phyloP scores from a whole-genome alignment of 2,113 vertebrate genomes.

The Sphaerodactylus townsendi region DNA sequence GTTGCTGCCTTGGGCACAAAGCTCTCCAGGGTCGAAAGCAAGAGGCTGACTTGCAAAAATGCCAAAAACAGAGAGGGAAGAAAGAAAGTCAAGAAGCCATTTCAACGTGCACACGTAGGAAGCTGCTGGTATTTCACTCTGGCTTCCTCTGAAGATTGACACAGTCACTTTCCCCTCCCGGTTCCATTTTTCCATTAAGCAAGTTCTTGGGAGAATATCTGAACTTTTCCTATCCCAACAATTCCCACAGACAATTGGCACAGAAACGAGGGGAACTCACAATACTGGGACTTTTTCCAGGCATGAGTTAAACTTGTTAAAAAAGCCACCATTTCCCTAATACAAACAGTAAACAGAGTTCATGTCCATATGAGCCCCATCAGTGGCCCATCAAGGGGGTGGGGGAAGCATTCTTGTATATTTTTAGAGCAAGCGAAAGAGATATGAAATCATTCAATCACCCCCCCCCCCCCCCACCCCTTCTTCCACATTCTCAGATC shows the following conservation, averaged over 20 bases:
- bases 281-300: constrained; percentile 92
- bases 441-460: constrained; percentile 74
- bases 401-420: constrained; percentile 75
- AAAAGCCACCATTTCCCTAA: constrained; percentile 94
- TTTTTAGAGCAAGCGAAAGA: constrained; percentile 64
- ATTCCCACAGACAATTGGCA: constrained; percentile 99
- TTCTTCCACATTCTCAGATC: constrained; percentile 74
- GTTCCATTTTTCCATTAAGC: constrained; percentile 79
- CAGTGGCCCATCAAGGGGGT: constrained; percentile 67
- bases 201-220: constrained; percentile 86
- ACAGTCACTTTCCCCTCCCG: constrained; percentile 50
- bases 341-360: constrained; percentile 87
- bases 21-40: constrained; percentile 11
- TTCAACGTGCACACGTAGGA: constrained; percentile 56
- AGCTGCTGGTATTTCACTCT: constrained; percentile 62
- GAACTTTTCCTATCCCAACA: constrained; percentile 92
- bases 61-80: background rate
- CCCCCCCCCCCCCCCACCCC: constrained; percentile 23
- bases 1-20: background rate
- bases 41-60: background rate
- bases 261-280: constrained; percentile 89
- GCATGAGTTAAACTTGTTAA: constrained; percentile 96
- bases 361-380: constrained; percentile 83
- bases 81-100: constrained; percentile 43
- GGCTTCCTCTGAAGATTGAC: constrained; percentile 68